Conservation (phyloP, 2,888 invertebrate genomes). For the Hydropsyche betteni region DNA sequence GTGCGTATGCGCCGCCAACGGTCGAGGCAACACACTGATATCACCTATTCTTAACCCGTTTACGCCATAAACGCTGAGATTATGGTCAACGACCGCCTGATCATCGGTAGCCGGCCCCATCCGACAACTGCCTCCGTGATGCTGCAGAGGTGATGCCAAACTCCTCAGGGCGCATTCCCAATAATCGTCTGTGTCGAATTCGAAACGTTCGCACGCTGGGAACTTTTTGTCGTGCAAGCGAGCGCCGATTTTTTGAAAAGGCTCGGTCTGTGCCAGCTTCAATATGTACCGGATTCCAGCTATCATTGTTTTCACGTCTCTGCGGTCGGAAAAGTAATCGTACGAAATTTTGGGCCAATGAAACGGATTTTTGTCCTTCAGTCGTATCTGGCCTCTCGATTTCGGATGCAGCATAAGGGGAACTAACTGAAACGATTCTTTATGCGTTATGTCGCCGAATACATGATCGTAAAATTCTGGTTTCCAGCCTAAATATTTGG, state of each 20-base stretch:
- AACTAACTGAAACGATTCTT: slow-evolving; percentile 62
- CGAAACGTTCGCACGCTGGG: slow-evolving; percentile 65
- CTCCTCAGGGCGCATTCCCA: slow-evolving; percentile 74
- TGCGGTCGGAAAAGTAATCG: slow-evolving; percentile 73
- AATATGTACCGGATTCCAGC: slow-evolving; percentile 68
- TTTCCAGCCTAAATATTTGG: slow-evolving; percentile 59
- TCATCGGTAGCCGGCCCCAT: slow-evolving; percentile 71
- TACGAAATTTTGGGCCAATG: slow-evolving; percentile 74
- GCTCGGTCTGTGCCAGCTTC: slow-evolving; percentile 65
- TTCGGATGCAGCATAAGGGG: slow-evolving; percentile 71
- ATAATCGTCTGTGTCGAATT: slow-evolving; percentile 69
- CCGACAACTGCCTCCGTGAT: slow-evolving; percentile 75
- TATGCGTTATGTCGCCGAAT: slow-evolving; percentile 59
- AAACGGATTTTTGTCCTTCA: slow-evolving; percentile 72
- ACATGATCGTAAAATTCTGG: slow-evolving; percentile 61
- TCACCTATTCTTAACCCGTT: slow-evolving; percentile 72
- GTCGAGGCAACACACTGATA: slow-evolving; percentile 73
- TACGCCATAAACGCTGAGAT: slow-evolving; percentile 71
- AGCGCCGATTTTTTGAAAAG: slow-evolving; percentile 71
- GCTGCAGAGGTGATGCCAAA: slow-evolving; percentile 71
- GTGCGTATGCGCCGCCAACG: slow-evolving; percentile 73
- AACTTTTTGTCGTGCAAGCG: slow-evolving; percentile 65
- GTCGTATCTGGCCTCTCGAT: slow-evolving; percentile 71
- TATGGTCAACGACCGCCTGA: slow-evolving; percentile 70
- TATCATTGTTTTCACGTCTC: slow-evolving; percentile 69